Conservation (phyloP, 2,888 invertebrate genomes). For the Apamea anceps region DNA sequence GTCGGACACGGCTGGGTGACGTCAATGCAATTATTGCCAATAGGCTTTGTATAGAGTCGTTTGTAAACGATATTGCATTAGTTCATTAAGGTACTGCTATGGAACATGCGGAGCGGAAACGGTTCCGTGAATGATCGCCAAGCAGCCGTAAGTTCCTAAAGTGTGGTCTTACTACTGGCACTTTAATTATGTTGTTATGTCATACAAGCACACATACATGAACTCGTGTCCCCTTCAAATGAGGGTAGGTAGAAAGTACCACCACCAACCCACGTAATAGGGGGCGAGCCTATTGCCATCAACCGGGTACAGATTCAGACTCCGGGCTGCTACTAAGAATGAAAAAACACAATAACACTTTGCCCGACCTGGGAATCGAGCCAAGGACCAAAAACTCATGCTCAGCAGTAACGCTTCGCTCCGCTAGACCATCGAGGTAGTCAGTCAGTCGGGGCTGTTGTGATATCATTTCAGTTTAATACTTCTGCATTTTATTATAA, state of each 20-base stretch:
- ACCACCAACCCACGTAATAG: too few relatives aligned
- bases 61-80: constrained; percentile 57
- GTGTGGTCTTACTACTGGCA: neutral
- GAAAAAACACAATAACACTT: too few relatives aligned
- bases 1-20: neutral
- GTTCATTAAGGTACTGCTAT: neutral
- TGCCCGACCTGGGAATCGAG: too few relatives aligned
- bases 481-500: neutral
- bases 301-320: too few relatives aligned
- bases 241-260: neutral
- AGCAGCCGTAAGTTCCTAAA: neutral
- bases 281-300: too few relatives aligned
- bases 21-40: constrained; percentile 27
- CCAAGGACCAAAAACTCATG: too few relatives aligned
- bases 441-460: too few relatives aligned
- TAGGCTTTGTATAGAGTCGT: constrained; percentile 42
- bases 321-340: too few relatives aligned
- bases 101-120: neutral
- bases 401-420: too few relatives aligned
- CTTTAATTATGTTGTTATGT: neutral
- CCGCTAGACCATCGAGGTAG: too few relatives aligned
- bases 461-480: neutral
- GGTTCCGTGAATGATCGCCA: neutral
- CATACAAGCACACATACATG: neutral
- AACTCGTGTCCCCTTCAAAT: neutral